phyloP scores from a whole-genome alignment of 2,113 vertebrate genomes.

The Acrocephalus kingi region DNA sequence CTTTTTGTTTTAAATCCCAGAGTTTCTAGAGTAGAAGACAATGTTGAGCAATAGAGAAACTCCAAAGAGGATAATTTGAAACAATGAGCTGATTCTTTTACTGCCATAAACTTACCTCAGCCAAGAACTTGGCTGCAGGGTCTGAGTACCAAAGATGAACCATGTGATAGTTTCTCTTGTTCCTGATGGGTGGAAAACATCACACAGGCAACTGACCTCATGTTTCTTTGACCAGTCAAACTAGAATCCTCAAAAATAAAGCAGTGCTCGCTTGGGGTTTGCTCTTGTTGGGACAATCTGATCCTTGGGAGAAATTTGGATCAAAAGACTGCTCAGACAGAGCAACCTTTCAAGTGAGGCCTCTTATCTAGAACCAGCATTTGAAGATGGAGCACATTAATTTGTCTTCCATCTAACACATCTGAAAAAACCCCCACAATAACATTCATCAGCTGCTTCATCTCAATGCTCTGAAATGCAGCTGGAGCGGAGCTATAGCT shows the following conservation, averaged over 20 bases:
- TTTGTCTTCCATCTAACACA: neutral
- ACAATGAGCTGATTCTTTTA: slow-evolving; percentile 47
- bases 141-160: neutral
- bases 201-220: neutral
- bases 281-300: neutral
- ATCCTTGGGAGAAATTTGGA: neutral
- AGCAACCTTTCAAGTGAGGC: neutral
- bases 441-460: neutral
- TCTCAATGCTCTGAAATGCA: neutral
- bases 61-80: slow-evolving; percentile 56
- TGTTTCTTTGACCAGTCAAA: neutral
- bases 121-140: neutral
- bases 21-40: slow-evolving; percentile 51
- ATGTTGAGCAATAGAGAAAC: slow-evolving; percentile 46
- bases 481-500: neutral
- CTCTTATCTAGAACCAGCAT: neutral
- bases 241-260: neutral
- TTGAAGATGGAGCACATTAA: neutral
- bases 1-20: slow-evolving; percentile 48
- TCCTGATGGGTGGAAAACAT: neutral
- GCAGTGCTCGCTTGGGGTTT: neutral
- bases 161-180: neutral
- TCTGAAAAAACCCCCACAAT: neutral
- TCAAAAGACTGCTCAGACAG: neutral
- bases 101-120: slow-evolving; percentile 42